Evolutionary conservation across 2,888 invertebrate species (phyloP).

Genomic region (Crioceris asparagi): DNA sequence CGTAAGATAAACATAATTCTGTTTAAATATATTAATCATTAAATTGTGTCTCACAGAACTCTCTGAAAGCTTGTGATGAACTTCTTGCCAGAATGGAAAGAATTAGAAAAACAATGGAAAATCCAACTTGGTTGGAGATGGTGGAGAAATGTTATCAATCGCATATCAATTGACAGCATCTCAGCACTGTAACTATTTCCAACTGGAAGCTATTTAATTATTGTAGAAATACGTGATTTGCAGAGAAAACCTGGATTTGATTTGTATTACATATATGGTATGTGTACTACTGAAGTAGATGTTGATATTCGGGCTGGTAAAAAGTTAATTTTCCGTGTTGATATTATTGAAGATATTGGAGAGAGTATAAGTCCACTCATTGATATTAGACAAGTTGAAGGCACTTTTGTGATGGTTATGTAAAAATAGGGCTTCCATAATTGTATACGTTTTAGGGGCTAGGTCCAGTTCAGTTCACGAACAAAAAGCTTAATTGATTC

Average conservation of each 20-base stretch:
- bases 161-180: conserved; percentile 52
- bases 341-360: conserved; percentile 63
- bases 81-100: conserved; percentile 50
- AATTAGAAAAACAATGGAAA: conserved; percentile 39
- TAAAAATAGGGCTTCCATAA: conserved; percentile 37
- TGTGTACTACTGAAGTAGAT: conserved; percentile 57
- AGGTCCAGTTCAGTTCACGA: too few relatives aligned
- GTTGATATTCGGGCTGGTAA: conserved; percentile 71
- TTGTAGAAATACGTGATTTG: too few relatives aligned
- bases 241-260: background rate
- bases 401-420: conserved; percentile 49
- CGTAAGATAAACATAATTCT: too few relatives aligned
- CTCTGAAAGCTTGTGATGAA: conserved; percentile 52
- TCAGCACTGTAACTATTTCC: conserved; percentile 17
- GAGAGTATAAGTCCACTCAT: conserved; percentile 59
- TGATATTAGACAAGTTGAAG: conserved; percentile 68
- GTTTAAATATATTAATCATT: too few relatives aligned
- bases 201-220: conserved; percentile 47
- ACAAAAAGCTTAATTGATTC: too few relatives aligned
- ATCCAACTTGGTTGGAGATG: conserved; percentile 47
- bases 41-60: too few relatives aligned
- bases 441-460: too few relatives aligned
- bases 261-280: conserved; percentile 52
- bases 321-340: conserved; percentile 55
- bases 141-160: conserved; percentile 32